phyloP scores from a whole-genome alignment of 1,140 invertebrate species.

The Mylabris phalerata region DNA sequence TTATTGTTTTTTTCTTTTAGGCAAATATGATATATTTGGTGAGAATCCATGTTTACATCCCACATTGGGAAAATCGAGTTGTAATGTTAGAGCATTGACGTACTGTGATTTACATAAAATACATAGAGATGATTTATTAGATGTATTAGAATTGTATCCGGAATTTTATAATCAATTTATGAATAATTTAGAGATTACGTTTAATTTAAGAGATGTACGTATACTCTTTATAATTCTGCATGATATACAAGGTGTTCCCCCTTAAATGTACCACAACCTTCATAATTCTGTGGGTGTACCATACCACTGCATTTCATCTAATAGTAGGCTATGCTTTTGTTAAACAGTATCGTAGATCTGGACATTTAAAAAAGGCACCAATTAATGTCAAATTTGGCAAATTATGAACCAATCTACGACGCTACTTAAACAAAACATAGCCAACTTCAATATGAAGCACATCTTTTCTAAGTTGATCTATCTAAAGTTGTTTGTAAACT shows the following conservation, averaged over 20 bases:
- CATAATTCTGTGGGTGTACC: too few species aligned
- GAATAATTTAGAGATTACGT: constrained; percentile 92
- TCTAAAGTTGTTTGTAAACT: too few species aligned
- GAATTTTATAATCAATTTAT: constrained; percentile 92
- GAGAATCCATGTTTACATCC: constrained; percentile 92
- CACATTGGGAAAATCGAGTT: constrained; percentile 93
- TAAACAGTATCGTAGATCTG: too few species aligned
- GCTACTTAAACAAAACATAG: too few species aligned
- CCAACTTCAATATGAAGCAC: too few species aligned
- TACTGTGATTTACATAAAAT: constrained; percentile 99
- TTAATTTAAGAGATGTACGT: constrained; percentile 92
- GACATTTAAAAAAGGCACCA: too few species aligned
- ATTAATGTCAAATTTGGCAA: too few species aligned
- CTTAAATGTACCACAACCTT: background rate
- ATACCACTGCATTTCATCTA: too few species aligned
- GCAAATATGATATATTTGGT: constrained; percentile 97
- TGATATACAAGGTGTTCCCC: background rate
- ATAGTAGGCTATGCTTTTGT: too few species aligned
- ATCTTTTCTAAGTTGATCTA: too few species aligned
- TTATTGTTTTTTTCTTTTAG: constrained; percentile 44
- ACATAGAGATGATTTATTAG: constrained; percentile 91
- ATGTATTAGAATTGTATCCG: constrained; percentile 95
- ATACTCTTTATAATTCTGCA: background rate
- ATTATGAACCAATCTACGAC: too few species aligned
- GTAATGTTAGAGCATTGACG: constrained; percentile 95